Evolutionary conservation across 2,113 vertebrate species (phyloP).

Genomic region (Nansenia antarctica): DNA sequence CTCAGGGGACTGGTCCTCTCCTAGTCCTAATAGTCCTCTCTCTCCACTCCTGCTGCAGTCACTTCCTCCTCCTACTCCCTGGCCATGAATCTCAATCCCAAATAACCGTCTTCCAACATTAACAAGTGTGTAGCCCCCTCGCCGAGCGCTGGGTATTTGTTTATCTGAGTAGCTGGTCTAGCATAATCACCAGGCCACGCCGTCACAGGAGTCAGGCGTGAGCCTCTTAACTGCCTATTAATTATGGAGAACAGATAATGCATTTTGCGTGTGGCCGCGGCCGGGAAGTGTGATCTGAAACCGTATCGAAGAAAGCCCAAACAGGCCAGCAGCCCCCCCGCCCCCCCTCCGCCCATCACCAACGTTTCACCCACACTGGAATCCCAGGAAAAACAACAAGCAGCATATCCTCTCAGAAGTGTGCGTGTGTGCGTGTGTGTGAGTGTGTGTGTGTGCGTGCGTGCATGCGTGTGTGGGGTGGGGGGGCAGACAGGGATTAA

Average conservation of each 20-base stretch:
- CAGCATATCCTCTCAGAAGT: not conserved
- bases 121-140: not conserved
- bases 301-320: not conserved
- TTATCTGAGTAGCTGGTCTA: not conserved
- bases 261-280: conserved; percentile 7
- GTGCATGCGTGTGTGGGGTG: not conserved
- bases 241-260: conserved; percentile 32
- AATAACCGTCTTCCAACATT: not conserved
- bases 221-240: conserved; percentile 35
- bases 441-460: not conserved
- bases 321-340: not conserved
- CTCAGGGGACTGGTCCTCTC: not conserved
- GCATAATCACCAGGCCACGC: not conserved
- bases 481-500: not conserved
- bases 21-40: not conserved
- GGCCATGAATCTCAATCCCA: not conserved
- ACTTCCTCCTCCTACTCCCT: not conserved
- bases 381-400: not conserved
- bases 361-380: not conserved
- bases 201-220: not conserved
- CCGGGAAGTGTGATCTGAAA: not conserved
- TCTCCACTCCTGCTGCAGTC: not conserved
- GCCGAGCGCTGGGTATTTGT: not conserved
- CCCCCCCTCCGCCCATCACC: not conserved
- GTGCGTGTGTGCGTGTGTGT: not conserved